A percentile compares a stretch with the other conserved stretches of the same genome.
phyloP scores from a whole-genome alignment of 1,140 invertebrate species.

The Archegozetes longisetosus region DNA sequence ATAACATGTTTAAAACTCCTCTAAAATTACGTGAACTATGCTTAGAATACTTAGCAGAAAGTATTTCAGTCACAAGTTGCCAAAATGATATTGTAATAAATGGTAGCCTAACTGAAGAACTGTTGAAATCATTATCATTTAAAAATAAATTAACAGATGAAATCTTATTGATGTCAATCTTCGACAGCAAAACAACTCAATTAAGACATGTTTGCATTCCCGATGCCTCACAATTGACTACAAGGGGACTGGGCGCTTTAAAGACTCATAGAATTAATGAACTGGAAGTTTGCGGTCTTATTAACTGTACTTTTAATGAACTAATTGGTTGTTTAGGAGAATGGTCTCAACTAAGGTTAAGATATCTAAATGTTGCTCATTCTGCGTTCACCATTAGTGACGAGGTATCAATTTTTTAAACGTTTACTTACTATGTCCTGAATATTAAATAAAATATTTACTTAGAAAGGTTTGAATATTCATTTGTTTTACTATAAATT shows the following conservation, averaged over 20 bases:
- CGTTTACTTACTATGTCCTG: conserved; percentile 33
- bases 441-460: no score
- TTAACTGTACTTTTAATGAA: conserved; percentile 41
- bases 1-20: no score
- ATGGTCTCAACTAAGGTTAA: conserved; percentile 50
- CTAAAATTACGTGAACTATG: no score
- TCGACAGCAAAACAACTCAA: conserved; percentile 44
- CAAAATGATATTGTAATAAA: no score
- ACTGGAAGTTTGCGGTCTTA: conserved; percentile 43
- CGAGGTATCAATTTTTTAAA: conserved; percentile 31
- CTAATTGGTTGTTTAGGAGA: conserved; percentile 50
- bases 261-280: conserved; percentile 43
- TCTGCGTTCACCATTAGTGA: conserved; percentile 44
- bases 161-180: conserved; percentile 29
- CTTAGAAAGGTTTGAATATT: no score
- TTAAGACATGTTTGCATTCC: conserved; percentile 35
- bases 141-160: conserved; percentile 35
- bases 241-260: conserved; percentile 45
- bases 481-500: no score
- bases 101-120: no score
- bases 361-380: conserved; percentile 44
- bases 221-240: conserved; percentile 34
- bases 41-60: no score
- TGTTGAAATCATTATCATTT: no score
- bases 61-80: no score